Base-by-base conservation (phyloP, 2,113 vertebrate genomes). In the Mesembrinibis cayennensis region DNA sequence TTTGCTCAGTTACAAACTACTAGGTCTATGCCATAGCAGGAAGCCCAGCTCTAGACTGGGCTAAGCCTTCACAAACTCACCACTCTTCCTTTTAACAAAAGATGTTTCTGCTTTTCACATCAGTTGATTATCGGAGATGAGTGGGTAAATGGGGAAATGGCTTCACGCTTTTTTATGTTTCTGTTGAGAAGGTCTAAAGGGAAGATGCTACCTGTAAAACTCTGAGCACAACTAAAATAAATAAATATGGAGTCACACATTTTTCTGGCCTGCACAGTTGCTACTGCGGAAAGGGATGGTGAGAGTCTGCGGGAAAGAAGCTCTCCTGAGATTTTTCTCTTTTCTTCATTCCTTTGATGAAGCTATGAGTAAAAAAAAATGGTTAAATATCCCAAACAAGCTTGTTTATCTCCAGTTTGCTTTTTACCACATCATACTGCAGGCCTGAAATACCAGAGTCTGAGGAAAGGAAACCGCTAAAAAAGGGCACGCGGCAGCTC, bases 101-200 rank as follows among this genome's bases (percentile, higher is more conserved):
- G 29, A 47, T 91, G 45, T 91, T 93, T 91, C 76, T 90, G 71
- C 89, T 88, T 97, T 95, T 96, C 82, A 88, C 67, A 73, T 80
- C 81, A 34, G 74, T 30, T 93, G 84, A 45, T 91, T 80, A 53
- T 89, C 77, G 89, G 82, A 91, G 87, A 18, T 77, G 74, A 80
- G 53, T 45, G 69, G 56, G 65, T 17, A 93, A 81, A 86, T 50
- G 71, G 88, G 92, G 59, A 95, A 95, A 70, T 40, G 82, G 91
- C 74, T 95, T 95, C 89, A 94, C 59, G 72, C 66, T 74, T 95
- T 93, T 95, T 95, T 91, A 44, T 95, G 77, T 96, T 87, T 95
- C 95, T 96, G 93, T 96, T 97, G 94, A 96, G 95, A 95, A 93
- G 94, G 93, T 96, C 89, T 95, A 94, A 96, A 96, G 96, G 95